Conservation (phyloP, 2,797 vertebrate species). For the Gallinago solitaria region DNA sequence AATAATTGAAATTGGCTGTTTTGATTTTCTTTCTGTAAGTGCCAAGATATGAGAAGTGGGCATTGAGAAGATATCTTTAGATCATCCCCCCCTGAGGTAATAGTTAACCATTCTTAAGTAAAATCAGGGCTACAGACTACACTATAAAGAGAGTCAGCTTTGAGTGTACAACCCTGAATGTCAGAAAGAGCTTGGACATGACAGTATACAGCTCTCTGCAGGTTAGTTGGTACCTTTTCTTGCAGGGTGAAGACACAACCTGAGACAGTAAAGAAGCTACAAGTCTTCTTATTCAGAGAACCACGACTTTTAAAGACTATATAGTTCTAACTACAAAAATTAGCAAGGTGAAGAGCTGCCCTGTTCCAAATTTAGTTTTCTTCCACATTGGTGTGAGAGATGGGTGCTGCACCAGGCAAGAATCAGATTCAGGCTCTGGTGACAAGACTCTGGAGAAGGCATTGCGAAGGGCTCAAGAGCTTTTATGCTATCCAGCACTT, state of each 20-base stretch:
- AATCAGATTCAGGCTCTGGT: not conserved
- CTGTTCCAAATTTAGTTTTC: not conserved
- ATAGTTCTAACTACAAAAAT: not conserved
- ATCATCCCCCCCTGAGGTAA: not conserved
- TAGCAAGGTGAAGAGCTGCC: not conserved
- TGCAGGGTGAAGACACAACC: not conserved
- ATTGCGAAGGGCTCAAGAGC: not conserved
- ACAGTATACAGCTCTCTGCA: not conserved
- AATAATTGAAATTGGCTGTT: not conserved
- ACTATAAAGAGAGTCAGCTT: not conserved
- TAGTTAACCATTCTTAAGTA: not conserved
- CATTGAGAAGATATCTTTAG: not conserved
- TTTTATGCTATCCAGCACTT: not conserved
- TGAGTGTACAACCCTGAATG: not conserved
- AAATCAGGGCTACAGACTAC: not conserved
- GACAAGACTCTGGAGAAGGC: not conserved
- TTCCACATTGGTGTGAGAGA: not conserved
- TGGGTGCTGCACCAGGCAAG: not conserved
- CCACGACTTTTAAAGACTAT: not conserved
- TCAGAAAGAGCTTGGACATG: not conserved
- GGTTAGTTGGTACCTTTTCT: not conserved
- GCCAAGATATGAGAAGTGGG: not conserved
- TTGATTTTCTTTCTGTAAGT: not conserved
- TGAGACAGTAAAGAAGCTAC: not conserved
- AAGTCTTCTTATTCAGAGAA: not conserved